Conservation (phyloP, 2,113 vertebrate species). For the Syngnathus typhle region DNA sequence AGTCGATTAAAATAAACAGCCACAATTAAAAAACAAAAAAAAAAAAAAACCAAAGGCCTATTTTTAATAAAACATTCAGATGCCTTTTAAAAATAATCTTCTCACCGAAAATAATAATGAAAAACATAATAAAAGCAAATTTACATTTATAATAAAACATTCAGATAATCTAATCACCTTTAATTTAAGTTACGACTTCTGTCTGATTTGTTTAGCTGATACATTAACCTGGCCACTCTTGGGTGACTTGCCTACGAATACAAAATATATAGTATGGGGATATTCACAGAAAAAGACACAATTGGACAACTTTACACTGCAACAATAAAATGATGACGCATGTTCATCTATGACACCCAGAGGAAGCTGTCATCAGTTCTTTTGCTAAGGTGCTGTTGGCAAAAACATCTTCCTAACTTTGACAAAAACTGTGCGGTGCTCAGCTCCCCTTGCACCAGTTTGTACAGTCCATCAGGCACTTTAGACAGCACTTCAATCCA, state of each 20-base stretch:
- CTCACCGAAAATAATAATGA: background rate
- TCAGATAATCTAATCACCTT: background rate
- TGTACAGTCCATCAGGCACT: background rate
- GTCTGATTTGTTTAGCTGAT: background rate
- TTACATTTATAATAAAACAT: background rate
- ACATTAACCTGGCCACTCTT: background rate
- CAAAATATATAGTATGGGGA: background rate
- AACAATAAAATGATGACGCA: background rate
- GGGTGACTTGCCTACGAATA: background rate
- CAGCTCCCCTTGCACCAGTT: background rate
- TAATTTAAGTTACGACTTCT: background rate
- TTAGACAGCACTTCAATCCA: background rate
- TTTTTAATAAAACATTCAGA: background rate
- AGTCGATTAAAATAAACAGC: background rate
- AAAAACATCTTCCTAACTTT: background rate
- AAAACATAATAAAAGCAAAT: background rate
- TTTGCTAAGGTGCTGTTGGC: slow-evolving; percentile 1
- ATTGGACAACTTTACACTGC: background rate
- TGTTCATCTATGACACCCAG: background rate
- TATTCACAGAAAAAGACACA: background rate
- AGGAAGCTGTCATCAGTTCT: background rate
- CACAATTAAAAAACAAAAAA: background rate
- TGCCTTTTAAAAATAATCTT: background rate
- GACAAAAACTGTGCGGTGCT: background rate
- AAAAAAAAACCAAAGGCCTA: background rate